Percentiles rank a stretch among this genome's conserved stretches.
These are phyloP conservation scores for Ochropleura leucogaster DNA, from an alignment of 2,888 invertebrate genomes.

Conservation along the genomic window DNA sequence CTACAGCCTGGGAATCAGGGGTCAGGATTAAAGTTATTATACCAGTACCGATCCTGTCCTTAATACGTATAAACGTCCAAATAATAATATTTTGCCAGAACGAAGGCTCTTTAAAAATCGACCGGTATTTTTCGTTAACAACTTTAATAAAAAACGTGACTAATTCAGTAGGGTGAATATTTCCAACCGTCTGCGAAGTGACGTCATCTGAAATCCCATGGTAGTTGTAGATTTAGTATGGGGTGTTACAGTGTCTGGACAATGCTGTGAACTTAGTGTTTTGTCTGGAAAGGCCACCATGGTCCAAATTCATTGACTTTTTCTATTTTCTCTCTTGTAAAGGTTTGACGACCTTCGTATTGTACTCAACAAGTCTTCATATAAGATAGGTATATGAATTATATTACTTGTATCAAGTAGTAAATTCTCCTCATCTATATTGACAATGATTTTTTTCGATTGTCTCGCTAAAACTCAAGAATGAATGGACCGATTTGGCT, in stretches of 20 bases:
- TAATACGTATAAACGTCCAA: not conserved
- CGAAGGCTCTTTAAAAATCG: not conserved
- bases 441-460: too few species aligned
- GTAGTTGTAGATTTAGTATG: slow-evolving; percentile 41
- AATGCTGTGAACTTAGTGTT: slow-evolving; percentile 14
- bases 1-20: not conserved
- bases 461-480: too few species aligned
- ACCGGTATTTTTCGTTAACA: not conserved
- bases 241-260: slow-evolving; percentile 25
- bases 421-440: too few species aligned
- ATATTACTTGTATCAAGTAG: too few species aligned
- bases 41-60: too few species aligned
- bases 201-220: slow-evolving; percentile 58
- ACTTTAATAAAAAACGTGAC: slow-evolving; percentile 17
- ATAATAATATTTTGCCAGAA: too few species aligned
- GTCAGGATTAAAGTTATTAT: not conserved
- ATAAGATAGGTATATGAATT: too few species aligned
- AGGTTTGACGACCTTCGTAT: not conserved
- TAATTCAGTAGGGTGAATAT: slow-evolving; percentile 59
- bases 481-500: too few species aligned
- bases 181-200: slow-evolving; percentile 36
- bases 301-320: not conserved
- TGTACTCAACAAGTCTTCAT: too few species aligned
- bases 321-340: not conserved
- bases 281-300: slow-evolving; percentile 14